Conservation (phyloP, 2,888 invertebrate genomes). For the Cybosia mesomella region DNA sequence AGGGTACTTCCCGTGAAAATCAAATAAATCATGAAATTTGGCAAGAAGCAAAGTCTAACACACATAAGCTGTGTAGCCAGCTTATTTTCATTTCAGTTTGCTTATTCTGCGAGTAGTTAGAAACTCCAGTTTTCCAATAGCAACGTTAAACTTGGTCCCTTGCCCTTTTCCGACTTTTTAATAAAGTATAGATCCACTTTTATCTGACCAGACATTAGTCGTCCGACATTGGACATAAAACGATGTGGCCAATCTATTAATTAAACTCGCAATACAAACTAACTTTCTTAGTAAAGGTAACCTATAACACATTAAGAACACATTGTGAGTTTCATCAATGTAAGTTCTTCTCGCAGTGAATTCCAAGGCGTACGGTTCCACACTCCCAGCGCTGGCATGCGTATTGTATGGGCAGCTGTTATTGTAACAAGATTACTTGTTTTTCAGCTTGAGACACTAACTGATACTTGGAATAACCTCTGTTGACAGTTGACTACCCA, state of each 20-base stretch:
- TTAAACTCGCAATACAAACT: neutral
- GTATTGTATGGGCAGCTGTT: constrained; percentile 8
- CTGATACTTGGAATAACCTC: constrained; percentile 24
- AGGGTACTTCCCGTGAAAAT: no score
- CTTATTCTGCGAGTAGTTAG: no score
- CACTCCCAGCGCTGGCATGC: neutral
- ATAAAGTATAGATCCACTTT: neutral
- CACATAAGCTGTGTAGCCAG: no score
- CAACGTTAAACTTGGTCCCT: no score
- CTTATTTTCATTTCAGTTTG: no score
- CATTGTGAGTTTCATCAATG: neutral
- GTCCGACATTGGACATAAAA: no score
- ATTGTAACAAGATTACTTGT: constrained; percentile 28
- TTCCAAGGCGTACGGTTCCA: neutral
- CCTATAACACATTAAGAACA: no score
- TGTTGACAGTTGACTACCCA: constrained; percentile 2
- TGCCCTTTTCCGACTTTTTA: neutral
- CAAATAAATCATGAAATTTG: no score
- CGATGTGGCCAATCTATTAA: no score
- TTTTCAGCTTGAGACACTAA: constrained; percentile 5
- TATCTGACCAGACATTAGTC: neutral
- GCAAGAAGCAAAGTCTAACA: no score
- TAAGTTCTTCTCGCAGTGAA: neutral
- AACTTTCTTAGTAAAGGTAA: neutral
- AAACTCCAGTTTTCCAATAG: no score